Percentiles rank a stretch among this genome's conserved stretches.
phyloP scores from a whole-genome alignment of 2,888 invertebrate genomes.

The Drosophila macrospina region DNA sequence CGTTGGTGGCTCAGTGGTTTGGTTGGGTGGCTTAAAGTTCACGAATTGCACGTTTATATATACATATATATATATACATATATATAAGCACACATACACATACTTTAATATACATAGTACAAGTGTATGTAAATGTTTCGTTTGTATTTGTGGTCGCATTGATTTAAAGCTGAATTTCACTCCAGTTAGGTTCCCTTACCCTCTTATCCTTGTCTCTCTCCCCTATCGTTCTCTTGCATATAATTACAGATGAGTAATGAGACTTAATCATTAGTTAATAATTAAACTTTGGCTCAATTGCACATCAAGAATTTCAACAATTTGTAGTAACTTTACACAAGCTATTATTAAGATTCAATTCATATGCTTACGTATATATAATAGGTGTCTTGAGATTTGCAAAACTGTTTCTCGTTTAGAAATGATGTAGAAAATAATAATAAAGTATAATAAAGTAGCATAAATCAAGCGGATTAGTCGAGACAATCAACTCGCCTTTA shows the following conservation, averaged over 20 bases:
- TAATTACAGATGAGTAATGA: constrained; percentile 52
- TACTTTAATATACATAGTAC: neutral
- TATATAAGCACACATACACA: no score
- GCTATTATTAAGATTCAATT: neutral
- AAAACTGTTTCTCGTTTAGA: neutral
- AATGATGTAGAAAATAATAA: no score
- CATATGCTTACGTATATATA: neutral
- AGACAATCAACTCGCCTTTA: no score
- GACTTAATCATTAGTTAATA: constrained; percentile 57
- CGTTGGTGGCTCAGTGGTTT: neutral
- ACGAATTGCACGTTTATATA: neutral
- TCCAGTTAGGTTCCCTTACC: constrained; percentile 14
- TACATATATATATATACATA: no score
- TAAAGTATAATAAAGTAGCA: no score
- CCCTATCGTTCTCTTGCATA: constrained; percentile 13
- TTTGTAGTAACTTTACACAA: constrained; percentile 9
- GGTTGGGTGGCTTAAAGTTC: neutral
- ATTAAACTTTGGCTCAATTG: constrained; percentile 40
- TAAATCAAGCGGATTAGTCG: no score
- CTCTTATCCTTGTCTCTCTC: neutral
- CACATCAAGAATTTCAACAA: constrained; percentile 25
- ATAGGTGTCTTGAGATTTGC: constrained; percentile 5
- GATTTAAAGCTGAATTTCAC: constrained; percentile 59
- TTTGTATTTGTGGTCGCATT: constrained; percentile 53
- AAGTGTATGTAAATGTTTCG: constrained; percentile 2